Conservation (phyloP, 53 echinoderm and acorn worm species). For the Paracentrotus lividus region DNA sequence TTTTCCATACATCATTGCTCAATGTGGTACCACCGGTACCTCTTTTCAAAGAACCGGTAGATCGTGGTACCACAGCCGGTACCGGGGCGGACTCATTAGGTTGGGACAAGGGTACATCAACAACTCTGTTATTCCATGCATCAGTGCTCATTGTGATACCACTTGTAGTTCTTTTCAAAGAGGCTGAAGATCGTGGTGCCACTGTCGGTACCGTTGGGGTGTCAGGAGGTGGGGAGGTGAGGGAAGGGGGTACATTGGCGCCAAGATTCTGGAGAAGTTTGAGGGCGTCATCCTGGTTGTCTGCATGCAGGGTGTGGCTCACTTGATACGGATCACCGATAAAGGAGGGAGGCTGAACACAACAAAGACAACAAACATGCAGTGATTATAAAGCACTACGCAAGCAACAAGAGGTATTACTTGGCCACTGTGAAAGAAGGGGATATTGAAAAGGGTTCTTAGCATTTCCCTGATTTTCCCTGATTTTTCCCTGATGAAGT, state of each 20-base stretch:
- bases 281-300: conserved; percentile 80
- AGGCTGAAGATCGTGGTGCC: conserved; percentile 47
- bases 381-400: not conserved
- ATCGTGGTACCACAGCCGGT: conserved; percentile 27
- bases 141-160: not conserved
- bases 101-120: not conserved
- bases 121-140: not conserved
- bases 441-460: no score
- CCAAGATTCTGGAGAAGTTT: conserved; percentile 76
- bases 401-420: not conserved
- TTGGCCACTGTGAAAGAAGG: no score
- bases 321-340: conserved; percentile 93
- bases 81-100: not conserved
- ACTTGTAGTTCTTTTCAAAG: conserved; percentile 45
- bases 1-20: not conserved
- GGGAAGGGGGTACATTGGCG: conserved; percentile 36
- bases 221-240: conserved; percentile 33
- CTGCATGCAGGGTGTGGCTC: conserved; percentile 83
- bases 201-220: conserved; percentile 47
- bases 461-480: no score
- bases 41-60: conserved; percentile 12
- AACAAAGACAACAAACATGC: conserved; percentile 42
- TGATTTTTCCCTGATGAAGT: no score
- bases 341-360: conserved; percentile 30
- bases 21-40: not conserved